Evolutionary conservation across 2,113 vertebrate species (phyloP), one percentile per base, ranked within the genome.

Genomic region (Daboia siamensis): DNA sequence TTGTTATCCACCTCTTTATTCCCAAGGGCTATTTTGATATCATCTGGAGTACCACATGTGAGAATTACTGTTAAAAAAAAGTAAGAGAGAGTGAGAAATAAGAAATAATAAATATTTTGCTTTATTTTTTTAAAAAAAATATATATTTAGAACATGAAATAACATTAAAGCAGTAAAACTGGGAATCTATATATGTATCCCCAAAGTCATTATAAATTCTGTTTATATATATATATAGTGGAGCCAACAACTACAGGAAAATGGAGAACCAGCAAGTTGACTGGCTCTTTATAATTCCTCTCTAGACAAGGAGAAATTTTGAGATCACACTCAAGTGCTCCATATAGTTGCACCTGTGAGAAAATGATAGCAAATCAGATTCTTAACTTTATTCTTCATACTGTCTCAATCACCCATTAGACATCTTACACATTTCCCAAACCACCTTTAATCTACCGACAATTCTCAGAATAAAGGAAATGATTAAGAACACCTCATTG

Each of bases 51-150:
- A 44, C 98, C 99, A 93, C 99, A 99, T 59, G 98, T 88, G 91
- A 99, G 96, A 94, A 99, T 97, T 96, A 99, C 99, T 99, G 94
- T 84, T 44, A 80, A 80, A 94, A 90, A 92, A 92, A 87, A 29
- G 33, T 86, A 94, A 96, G 61, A 74, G 1, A 91, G 91, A 92
- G 4, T 17, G 64, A 94, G 7, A 92, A 20, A 90, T 26, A 57
- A 54, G 1, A 57, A 26, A 12, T 44, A 92, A 84, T 48, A 90
- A 61, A 46, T 6, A 23, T 90, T 88, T 74, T 90, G 26, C 11
- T 33, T 85, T 24, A 44, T 12, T 93, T 8, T 2, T 56, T 8
- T 29, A 17, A 87, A 21, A 93, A 26, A 54, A 87, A 33, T 39
- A 54, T 29, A 0, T 0, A 23, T 51, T 86, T 33, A 90, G 21